A percentile compares a stretch with the other conserved stretches of the same genome.
Evolutionary conservation across 2,797 vertebrate species (phyloP).

Genomic region (Gouania willdenowi): DNA sequence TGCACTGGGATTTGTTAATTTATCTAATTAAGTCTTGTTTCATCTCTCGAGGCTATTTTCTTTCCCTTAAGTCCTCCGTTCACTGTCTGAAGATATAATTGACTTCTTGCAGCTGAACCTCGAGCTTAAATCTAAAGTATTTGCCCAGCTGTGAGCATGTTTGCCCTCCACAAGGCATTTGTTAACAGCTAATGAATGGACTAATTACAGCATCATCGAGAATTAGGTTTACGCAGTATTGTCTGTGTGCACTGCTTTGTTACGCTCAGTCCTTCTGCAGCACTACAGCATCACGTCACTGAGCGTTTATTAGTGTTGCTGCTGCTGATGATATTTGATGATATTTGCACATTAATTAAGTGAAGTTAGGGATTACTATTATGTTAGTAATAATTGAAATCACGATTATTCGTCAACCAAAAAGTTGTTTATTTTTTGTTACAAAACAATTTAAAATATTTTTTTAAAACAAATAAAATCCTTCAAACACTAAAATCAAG

Average conservation of each 20-base stretch:
- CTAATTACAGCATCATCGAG: conserved; percentile 66
- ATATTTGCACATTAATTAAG: conserved; percentile 8
- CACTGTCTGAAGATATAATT: too few species aligned
- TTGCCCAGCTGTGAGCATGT: conserved; percentile 75
- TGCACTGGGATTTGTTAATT: too few species aligned
- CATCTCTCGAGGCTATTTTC: too few species aligned
- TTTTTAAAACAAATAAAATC: too few species aligned
- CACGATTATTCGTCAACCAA: too few species aligned
- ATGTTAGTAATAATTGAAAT: too few species aligned
- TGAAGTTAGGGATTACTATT: too few species aligned
- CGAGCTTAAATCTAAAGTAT: conserved; percentile 53
- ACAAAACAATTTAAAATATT: too few species aligned
- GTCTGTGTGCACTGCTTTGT: conserved; percentile 48
- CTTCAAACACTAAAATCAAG: too few species aligned
- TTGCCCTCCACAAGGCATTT: conserved; percentile 49
- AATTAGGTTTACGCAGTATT: conserved; percentile 67
- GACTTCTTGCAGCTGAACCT: conserved; percentile 33
- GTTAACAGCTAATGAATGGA: conserved; percentile 72
- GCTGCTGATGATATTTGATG: conserved; percentile 4
- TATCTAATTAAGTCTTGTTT: too few species aligned
- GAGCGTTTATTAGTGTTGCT: conserved; percentile 12
- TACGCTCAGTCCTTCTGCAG: conserved; percentile 28
- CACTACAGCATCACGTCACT: not conserved
- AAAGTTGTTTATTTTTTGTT: too few species aligned
- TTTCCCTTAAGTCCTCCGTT: too few species aligned